Conservation (phyloP, 2,797 vertebrate genomes). For the Muraenolepis orangiensis region DNA sequence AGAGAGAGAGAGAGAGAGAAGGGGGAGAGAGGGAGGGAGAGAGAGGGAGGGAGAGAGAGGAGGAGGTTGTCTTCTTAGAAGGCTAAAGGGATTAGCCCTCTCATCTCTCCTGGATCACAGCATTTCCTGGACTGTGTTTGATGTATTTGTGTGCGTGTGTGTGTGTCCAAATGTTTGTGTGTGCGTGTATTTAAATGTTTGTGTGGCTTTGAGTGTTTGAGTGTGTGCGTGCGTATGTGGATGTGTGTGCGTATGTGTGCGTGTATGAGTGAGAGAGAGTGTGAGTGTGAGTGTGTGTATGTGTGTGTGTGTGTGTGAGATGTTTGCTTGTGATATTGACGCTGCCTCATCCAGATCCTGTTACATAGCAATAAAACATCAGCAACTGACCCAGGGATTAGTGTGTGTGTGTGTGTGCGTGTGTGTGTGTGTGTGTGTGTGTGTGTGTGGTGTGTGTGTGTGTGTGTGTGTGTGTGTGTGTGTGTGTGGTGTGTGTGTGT, state of each 20-base stretch:
- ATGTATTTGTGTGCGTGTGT: conserved; percentile 53
- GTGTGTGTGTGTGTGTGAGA: conserved; percentile 28
- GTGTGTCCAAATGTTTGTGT: conserved; percentile 4
- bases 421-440: conserved; percentile 16
- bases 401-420: conserved; percentile 8
- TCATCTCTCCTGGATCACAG: conserved; percentile 79
- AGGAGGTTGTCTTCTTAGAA: conserved; percentile 74
- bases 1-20: no score
- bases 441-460: conserved; percentile 23
- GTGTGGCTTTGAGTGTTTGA: no score
- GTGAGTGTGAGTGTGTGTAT: conserved; percentile 3
- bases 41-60: no score
- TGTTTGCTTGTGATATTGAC: conserved; percentile 82
- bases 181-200: no score
- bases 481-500: conserved; percentile 20
- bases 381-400: conserved; percentile 69
- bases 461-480: conserved; percentile 22
- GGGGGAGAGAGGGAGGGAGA: no score
- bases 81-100: conserved; percentile 84
- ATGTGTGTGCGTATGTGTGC: conserved; percentile 73
- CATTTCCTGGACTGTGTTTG: conserved; percentile 62
- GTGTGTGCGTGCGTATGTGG: conserved; percentile 10
- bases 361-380: conserved; percentile 89
- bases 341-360: conserved; percentile 85
- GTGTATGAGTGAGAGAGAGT: conserved; percentile 21